These are phyloP conservation scores for Barypeithes pellucidus DNA, from an alignment of 2,888 invertebrate genomes.

Conservation along the genomic window DNA sequence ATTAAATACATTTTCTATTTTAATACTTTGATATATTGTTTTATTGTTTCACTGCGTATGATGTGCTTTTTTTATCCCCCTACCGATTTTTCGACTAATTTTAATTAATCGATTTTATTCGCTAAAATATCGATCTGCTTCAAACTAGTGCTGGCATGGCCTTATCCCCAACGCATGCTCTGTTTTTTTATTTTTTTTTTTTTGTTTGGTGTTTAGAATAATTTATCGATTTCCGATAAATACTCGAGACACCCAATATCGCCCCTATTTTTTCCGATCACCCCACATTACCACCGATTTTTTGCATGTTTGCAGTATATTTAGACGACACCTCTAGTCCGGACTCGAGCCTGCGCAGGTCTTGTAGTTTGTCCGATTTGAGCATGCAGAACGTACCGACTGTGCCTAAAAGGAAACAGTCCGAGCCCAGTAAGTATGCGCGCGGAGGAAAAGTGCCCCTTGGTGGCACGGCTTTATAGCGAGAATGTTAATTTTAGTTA, in stretches of 20 bases:
- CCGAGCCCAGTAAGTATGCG: constrained; percentile 64
- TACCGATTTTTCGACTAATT: neutral
- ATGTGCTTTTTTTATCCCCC: neutral
- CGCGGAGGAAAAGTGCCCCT: neutral
- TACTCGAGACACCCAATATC: constrained; percentile 36
- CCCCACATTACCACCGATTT: constrained; percentile 44
- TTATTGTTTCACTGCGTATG: too few species aligned
- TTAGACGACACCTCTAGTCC: constrained; percentile 66
- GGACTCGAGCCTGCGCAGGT: constrained; percentile 81
- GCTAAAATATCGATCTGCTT: neutral
- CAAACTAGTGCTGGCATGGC: constrained; percentile 21
- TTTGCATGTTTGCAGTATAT: constrained; percentile 66
- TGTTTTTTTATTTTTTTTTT: constrained; percentile 1
- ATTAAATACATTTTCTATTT: too few species aligned
- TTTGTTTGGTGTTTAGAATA: constrained; percentile 1
- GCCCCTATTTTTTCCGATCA: constrained; percentile 51
- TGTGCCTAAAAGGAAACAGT: constrained; percentile 64
- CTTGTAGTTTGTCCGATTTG: constrained; percentile 85
- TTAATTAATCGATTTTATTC: neutral
- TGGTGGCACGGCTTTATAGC: neutral
- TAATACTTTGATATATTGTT: too few species aligned
- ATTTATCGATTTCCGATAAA: too few species aligned
- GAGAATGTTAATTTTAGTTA: too few species aligned
- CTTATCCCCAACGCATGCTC: neutral
- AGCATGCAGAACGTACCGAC: constrained; percentile 67